These are phyloP conservation scores for Drosophila prostipennis DNA, from an alignment of 2,888 invertebrate species.

Conservation along the genomic window DNA sequence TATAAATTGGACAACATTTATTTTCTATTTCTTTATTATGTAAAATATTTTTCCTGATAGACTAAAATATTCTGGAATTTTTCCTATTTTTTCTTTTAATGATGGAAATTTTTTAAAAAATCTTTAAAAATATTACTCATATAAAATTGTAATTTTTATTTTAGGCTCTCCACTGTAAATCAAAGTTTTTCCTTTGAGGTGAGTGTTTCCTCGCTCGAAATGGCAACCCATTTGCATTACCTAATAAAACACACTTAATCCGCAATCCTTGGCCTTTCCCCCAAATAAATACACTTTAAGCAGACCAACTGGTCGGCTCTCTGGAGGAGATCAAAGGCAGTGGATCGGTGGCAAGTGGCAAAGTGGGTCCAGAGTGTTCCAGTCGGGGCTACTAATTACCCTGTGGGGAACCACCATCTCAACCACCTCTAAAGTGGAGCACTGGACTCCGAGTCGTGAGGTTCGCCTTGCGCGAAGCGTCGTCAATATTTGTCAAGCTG, in stretches of 20 bases:
- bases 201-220: neutral
- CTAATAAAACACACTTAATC: slow-evolving; percentile 23
- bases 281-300: slow-evolving; percentile 10
- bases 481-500: slow-evolving; percentile 83
- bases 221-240: slow-evolving; percentile 11
- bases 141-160: neutral
- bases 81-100: too few relatives aligned
- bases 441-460: slow-evolving; percentile 39
- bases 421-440: slow-evolving; percentile 33
- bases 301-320: slow-evolving; percentile 55
- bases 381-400: slow-evolving; percentile 78
- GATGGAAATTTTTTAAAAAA: too few relatives aligned
- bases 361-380: slow-evolving; percentile 53
- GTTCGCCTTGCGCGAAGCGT: slow-evolving; percentile 67
- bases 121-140: too few relatives aligned
- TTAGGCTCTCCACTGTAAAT: neutral
- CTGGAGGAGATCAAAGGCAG: slow-evolving; percentile 61
- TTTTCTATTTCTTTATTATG: too few relatives aligned
- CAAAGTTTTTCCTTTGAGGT: neutral
- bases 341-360: slow-evolving; percentile 64
- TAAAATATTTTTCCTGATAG: too few relatives aligned
- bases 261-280: slow-evolving; percentile 34
- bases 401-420: slow-evolving; percentile 70
- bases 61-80: too few relatives aligned
- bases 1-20: too few relatives aligned